These are phyloP conservation scores for Noctua pronuba DNA, from an alignment of 2,888 invertebrate species.

Conservation along the genomic window DNA sequence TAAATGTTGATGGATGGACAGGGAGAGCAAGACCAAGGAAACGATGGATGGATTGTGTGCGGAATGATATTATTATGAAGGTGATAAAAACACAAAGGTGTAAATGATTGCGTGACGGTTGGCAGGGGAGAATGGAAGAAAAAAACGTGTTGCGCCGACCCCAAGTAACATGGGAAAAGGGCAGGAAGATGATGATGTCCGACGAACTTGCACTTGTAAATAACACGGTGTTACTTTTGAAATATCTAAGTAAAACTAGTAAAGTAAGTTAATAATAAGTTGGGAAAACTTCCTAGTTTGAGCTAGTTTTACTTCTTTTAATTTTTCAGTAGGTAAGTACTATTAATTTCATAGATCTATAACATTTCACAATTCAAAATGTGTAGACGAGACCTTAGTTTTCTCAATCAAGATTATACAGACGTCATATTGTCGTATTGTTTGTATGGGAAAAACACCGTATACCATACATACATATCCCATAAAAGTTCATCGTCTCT, in stretches of 20 bases:
- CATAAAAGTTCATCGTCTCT: constrained; percentile 33
- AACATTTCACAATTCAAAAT: background rate
- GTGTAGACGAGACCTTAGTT: background rate
- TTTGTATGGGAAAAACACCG: constrained; percentile 6
- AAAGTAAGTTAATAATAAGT: no score
- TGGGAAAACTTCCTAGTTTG: no score
- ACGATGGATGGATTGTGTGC: no score
- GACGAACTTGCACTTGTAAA: constrained; percentile 4
- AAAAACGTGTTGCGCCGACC: no score
- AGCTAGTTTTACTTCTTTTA: background rate
- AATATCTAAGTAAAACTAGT: background rate
- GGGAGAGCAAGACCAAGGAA: no score
- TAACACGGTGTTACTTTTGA: background rate
- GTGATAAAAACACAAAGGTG: no score
- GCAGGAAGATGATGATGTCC: background rate
- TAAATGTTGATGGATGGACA: no score
- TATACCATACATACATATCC: constrained; percentile 7
- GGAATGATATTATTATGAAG: no score
- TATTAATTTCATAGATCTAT: background rate
- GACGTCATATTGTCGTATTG: background rate
- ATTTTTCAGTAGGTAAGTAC: background rate
- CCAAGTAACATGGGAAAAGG: no score
- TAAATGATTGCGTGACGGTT: no score
- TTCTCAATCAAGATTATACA: constrained; percentile 7
- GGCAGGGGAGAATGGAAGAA: no score